Base-by-base conservation (phyloP, 2,888 invertebrate species). In the Nyleta sp. region DNA sequence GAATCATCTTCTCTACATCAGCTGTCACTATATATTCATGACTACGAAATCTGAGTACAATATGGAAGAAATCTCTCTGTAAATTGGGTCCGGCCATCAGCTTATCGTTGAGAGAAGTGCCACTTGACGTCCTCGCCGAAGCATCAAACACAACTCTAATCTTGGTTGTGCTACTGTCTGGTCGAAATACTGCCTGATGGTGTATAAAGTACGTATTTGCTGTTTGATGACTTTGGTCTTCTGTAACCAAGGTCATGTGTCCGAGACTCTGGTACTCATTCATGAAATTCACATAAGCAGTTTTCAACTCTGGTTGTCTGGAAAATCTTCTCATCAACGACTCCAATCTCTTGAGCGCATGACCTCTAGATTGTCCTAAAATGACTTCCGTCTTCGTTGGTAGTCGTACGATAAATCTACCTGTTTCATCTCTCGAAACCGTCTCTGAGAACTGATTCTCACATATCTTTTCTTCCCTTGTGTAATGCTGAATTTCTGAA, bases 401-500 rank as follows among this genome's bases (percentile, higher is more conserved):
- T 17, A 81, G 55, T 18, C 55, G 42, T 1, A 82, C 82, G 7
- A 76, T 55, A 40, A 71, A 80, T 46, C 75, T 35, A 1, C 79
- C 75, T 7, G 35, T n/a, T n/a, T 22, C 3, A 35, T 75, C 62
- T 13, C 73, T 52, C 7, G 31, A 24, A 17, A 24, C 24, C n/a
- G 48, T 24, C 7, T 48, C 48, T 13, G 13, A 2, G 8, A 48
- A 48, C 13, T 48, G 22, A 13, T 24, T 10, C 11, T 48, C 48
- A 13, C 24, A 48, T 4, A 13, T 3, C 13, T n/a, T 24, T n/a
- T 22, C 48, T 13, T 24, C 48, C 8, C 18, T 22, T 13, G 48
- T 13, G 3, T 24, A 40, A 5, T 13, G 17, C 8, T 17, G 40
- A 3, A 13, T 22, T 18, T 22, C 10, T 18, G 17, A 15, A 31